These are phyloP conservation scores for Zaprionus lachaisei DNA, from an alignment of 1,140 invertebrate species.

Conservation along the genomic window DNA sequence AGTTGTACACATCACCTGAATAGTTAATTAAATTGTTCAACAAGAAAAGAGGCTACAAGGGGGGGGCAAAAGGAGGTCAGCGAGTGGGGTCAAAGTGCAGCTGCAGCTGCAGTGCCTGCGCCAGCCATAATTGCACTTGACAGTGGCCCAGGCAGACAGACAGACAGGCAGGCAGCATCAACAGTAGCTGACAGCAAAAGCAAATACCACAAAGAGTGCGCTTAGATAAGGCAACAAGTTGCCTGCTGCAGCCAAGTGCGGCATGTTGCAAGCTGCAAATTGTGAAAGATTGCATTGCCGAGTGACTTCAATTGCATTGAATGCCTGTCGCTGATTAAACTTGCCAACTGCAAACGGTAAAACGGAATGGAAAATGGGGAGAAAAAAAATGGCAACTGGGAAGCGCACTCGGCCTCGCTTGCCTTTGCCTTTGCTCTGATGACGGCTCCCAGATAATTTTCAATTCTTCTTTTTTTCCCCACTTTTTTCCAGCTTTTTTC, in stretches of 20 bases:
- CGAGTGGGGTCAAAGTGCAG: constrained; percentile 28
- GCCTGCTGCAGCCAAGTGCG: constrained; percentile 30
- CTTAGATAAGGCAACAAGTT: constrained; percentile 40
- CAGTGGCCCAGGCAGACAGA: constrained; percentile 36
- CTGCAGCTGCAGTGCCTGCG: constrained; percentile 28
- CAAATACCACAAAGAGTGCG: constrained; percentile 48
- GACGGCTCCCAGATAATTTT: constrained; percentile 69
- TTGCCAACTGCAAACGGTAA: constrained; percentile 13
- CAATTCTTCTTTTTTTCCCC: constrained; percentile 45
- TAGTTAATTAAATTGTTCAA: constrained; percentile 44
- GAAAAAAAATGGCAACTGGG: constrained; percentile 11
- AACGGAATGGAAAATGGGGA: constrained; percentile 1
- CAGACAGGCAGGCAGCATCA: constrained; percentile 6
- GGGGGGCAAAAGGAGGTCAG: not conserved
- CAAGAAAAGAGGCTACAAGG: not conserved
- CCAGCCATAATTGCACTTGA: constrained; percentile 55
- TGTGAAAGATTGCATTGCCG: constrained; percentile 75
- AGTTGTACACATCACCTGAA: constrained; percentile 32
- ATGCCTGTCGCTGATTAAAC: constrained; percentile 68
- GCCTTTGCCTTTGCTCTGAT: constrained; percentile 61
- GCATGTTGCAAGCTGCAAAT: constrained; percentile 49
- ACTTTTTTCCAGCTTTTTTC: constrained; percentile 10
- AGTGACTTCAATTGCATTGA: constrained; percentile 73
- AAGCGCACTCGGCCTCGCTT: constrained; percentile 31
- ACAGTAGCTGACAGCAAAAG: constrained; percentile 51